phyloP scores from a whole-genome alignment of 2,888 invertebrate genomes.

The Rotaria sp. region DNA sequence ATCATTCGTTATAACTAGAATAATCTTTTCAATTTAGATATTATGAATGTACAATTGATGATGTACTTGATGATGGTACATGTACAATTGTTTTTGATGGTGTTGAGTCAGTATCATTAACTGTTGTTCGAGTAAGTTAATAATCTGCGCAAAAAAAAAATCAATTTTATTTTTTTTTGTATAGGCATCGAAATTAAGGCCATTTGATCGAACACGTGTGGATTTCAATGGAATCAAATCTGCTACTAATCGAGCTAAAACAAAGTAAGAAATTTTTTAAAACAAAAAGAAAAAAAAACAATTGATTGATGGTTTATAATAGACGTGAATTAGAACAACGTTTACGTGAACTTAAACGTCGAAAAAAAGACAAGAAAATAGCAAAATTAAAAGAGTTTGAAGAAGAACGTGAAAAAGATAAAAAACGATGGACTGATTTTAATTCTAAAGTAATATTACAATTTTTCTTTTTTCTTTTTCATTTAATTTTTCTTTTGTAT shows the following conservation, averaged over 20 bases:
- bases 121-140: conserved; percentile 57
- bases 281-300: no score
- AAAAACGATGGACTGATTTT: conserved; percentile 92
- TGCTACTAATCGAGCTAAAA: conserved; percentile 13
- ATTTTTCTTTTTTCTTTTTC: no score
- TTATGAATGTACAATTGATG: conserved; percentile 82
- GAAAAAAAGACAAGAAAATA: conserved; percentile 87
- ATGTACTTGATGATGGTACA: conserved; percentile 70
- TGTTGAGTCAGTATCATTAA: conserved; percentile 75
- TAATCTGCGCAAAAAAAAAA: no score
- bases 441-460: conserved; percentile 66
- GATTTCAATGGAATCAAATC: background rate
- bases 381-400: conserved; percentile 87
- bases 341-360: conserved; percentile 76
- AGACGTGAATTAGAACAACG: conserved; percentile 38
- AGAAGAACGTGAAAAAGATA: conserved; percentile 87
- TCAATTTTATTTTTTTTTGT: conserved; percentile 9
- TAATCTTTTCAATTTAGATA: conserved; percentile 59
- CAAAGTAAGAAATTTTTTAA: conserved; percentile 24
- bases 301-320: background rate
- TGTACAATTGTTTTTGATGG: conserved; percentile 79
- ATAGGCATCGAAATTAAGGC: conserved; percentile 14
- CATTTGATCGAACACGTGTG: background rate
- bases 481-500: background rate
- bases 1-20: no score